Evolutionary conservation across 2,113 vertebrate genomes (phyloP), one percentile per base, ranked within the genome.

Genomic region (Chaetodon trifascialis): DNA sequence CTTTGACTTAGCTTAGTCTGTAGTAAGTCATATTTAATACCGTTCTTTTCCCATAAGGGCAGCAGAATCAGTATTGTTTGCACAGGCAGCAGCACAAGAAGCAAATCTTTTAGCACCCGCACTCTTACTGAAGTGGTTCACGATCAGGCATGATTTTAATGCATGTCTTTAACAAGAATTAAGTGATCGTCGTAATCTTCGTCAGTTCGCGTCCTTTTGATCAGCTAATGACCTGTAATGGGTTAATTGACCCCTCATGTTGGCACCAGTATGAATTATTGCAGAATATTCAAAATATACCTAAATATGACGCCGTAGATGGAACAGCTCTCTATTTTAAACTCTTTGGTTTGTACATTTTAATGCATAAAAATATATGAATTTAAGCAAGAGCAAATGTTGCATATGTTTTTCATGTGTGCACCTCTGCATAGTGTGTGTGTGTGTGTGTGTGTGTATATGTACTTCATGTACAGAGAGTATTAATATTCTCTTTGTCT

Each of bases 1-100:
- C 80, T 91, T 86, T 73, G 78, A 89, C 68, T 84, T 42, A 23
- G 82, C 80, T 71, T 56, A 44, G 59, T 59, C 52, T 78, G 74
- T 38, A 52, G 47, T 56, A 63, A 86, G 83, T 85, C 88, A 79
- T 69, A 79, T 89, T 79, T 80, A 77, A 87, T 84, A 46, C 58
- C 64, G 0, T 54, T 80, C 9, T 19, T 49, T 49, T 66, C 69
- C 71, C 52, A 64, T 38, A 55, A 81, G 69, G 30, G 36, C n/a
- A 60, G 10, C 1, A 44, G 30, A 65, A 49, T 47, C 21, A 54
- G 58, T 47, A 15, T 0, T 46, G 12, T 19, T 2, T 52, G 8
- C 17, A 52, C 14, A 5, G 21, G 3, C 11, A 1, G 8, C 19
- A 14, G 10, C 11, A 70, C 38, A 44, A 6, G 9, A 36, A 59